phyloP scores from a whole-genome alignment of 2,888 invertebrate species.

The Drosophila neonasuta region DNA sequence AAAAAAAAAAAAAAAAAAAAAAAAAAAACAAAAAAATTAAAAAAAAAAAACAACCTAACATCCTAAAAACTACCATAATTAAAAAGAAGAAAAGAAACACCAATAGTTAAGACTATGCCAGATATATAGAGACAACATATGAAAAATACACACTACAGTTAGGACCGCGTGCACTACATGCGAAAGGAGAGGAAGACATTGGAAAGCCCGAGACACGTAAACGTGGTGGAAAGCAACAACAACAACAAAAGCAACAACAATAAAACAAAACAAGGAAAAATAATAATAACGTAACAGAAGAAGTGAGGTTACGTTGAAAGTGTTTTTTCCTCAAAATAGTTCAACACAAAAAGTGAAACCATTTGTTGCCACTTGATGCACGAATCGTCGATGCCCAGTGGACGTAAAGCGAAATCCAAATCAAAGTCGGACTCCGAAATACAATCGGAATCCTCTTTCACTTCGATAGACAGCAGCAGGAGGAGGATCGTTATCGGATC shows the following conservation, averaged over 20 bases:
- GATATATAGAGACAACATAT: conserved; percentile 45
- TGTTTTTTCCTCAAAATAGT: neutral
- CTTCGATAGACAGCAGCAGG: neutral
- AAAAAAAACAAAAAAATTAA: conserved; percentile 54
- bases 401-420: conserved; percentile 31
- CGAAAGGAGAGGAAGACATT: conserved; percentile 18
- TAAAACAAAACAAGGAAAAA: neutral
- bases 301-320: neutral
- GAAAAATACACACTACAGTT: conserved; percentile 34
- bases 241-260: neutral
- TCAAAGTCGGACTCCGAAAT: conserved; percentile 28
- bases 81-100: conserved; percentile 33
- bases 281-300: neutral
- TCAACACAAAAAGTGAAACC: conserved; percentile 10
- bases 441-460: conserved; percentile 11
- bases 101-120: conserved; percentile 56
- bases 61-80: conserved; percentile 31
- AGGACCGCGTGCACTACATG: conserved; percentile 38
- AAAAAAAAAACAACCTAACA: conserved; percentile 46
- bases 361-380: conserved; percentile 28
- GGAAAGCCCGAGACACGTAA: conserved; percentile 3
- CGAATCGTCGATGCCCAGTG: conserved; percentile 44
- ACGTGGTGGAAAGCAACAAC: neutral
- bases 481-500: conserved; percentile 2
- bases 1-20: conserved; percentile 56